phyloP scores from a whole-genome alignment of 2,888 invertebrate genomes.

The Onchidella celtica region DNA sequence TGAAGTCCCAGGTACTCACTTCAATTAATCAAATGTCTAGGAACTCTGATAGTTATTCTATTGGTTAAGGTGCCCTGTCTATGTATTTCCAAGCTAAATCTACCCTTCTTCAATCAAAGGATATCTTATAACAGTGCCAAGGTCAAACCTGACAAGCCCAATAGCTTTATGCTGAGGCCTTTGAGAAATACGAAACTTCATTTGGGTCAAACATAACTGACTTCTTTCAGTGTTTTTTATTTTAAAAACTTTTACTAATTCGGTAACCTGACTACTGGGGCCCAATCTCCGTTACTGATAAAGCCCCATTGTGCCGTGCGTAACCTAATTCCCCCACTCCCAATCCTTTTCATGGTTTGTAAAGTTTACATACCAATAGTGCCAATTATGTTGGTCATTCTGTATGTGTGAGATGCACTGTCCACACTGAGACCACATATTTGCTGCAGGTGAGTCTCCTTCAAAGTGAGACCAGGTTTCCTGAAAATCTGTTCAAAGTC shows the following conservation, averaged over 20 bases:
- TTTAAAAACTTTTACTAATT: no score
- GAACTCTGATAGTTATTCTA: no score
- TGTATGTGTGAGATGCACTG: slow-evolving; percentile 89
- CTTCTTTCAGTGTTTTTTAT: no score
- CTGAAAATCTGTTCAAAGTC: neutral
- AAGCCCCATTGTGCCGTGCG: neutral
- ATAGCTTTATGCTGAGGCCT: no score
- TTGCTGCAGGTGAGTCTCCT: slow-evolving; percentile 86
- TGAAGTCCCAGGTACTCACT: no score
- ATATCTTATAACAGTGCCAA: no score
- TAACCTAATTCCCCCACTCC: neutral
- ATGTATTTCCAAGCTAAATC: no score
- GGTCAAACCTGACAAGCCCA: no score
- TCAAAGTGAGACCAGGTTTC: slow-evolving; percentile 9
- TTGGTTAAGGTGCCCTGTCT: no score
- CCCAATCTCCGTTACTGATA: neutral
- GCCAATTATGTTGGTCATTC: slow-evolving; percentile 96
- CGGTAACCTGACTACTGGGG: neutral
- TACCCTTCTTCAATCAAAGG: no score
- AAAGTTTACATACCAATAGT: slow-evolving; percentile 89
- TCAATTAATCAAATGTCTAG: no score
- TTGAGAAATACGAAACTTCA: neutral
- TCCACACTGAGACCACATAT: slow-evolving; percentile 95
- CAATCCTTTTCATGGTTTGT: neutral
- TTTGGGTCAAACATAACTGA: neutral